Evolutionary conservation across 2,797 vertebrate species (phyloP), one percentile per base, ranked within the genome.

Genomic region (Sebastolobus altivelis): DNA sequence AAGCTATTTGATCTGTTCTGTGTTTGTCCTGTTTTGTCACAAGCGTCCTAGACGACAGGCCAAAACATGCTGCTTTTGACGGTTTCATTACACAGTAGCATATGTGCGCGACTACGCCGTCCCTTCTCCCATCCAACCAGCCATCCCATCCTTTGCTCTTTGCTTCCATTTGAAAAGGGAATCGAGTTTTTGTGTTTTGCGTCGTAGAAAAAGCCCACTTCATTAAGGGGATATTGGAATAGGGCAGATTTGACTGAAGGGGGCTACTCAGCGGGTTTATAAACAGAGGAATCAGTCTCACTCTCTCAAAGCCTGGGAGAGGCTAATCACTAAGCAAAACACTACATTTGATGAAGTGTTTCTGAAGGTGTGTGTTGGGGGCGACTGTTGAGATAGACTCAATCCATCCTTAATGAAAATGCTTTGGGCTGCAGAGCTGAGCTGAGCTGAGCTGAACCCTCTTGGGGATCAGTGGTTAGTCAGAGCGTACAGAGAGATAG

Each of bases 311-410:
- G 97, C 96, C 96, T 96, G 95, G 95, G 95, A 96, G 87, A 96
- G 96, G 96, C 97, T 99, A 99, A 99, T 99, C 98, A 97, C 98
- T 98, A 98, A 99, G 98, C 98, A 99, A 99, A 99, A 99, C 97
- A 99, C 97, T 98, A 97, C 97, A 98, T 98, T 97, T 98, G 98
- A 99, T 99, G 97, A 99, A 98, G 98, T 99, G 97, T 99, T 99
- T 99, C 97, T 99, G 96, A 97, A 97, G 95, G 97, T 97, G 97
- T 96, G 97, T 92, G 90, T 94, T 93, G 90, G 81, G 84, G 81
- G 88, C 25, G 25, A 73, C 88, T 93, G 91, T 95, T 93, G 94
- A 95, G 97, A 97, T 97, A 94, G 96, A 96, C 97, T 97, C 97
- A 98, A 97, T 98, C 97, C 97, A 91, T 96, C 97, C 97, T 99